Base-by-base conservation (phyloP, 2,888 invertebrate genomes). In the Dryocosmus kuriphilus region DNA sequence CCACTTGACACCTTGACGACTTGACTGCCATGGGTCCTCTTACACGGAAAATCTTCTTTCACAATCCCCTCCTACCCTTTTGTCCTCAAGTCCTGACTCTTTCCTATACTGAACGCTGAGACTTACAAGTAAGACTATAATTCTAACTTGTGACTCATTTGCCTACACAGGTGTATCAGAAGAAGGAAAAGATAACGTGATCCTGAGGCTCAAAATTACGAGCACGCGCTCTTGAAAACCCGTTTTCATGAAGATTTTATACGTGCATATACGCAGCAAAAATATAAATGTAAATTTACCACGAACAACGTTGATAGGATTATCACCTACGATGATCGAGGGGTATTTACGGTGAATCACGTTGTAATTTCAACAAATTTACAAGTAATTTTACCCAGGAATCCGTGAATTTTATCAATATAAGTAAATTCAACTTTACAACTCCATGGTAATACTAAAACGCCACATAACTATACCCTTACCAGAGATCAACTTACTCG, bases 41-140 rank as follows among this genome's bases (percentile, higher is more conserved):
- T 57, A 57, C 57, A 57, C 57, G 14, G 57, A 24, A 24, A 78
- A 41, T 74, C 51, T 27, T 41, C 55, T 77, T 74, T 38, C 63
- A 38, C 55, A 63, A 51, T 63, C 22, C n/a, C 55, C 57, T 14
- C 57, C 5, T 5, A 1, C 51, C 51, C 19, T 57, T 24, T 24
- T 9, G n/a, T 24, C 24, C 24, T 24, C 57, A 1, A 24, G 24
- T 5, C 11, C 3, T 5, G 24, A 57, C 57, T 57, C 57, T 57
- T 57, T 22, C 24, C 57, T 24, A n/a, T n/a, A 57, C 24, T n/a
- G n/a, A 22, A 55, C 22, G 22, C 22, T 22, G 9, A 2, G 22
- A 22, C 55, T 55, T 22, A 4, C 16, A 41, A 55, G 22, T n/a
- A 51, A 51, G 2, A n/a, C 22, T 8, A n/a, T 2, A 8, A 22